phyloP scores from a whole-genome alignment of 2,797 vertebrate genomes.

The Anabacerthia variegaticeps region DNA sequence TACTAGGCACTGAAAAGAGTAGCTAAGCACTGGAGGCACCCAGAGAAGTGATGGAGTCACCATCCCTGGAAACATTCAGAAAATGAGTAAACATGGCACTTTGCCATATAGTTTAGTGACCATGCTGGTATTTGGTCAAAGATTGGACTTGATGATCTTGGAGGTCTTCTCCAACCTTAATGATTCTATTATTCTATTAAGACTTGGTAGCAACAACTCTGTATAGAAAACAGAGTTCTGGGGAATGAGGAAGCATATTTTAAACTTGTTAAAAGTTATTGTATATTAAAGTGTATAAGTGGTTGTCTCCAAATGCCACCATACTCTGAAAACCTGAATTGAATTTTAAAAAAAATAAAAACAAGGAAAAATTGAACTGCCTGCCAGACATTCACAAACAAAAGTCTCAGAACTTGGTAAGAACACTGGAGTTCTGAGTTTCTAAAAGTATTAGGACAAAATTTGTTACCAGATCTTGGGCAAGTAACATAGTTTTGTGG shows the following conservation, averaged over 20 bases:
- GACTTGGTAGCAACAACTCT: neutral
- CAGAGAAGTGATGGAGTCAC: neutral
- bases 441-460: neutral
- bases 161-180: neutral
- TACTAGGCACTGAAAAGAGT: neutral
- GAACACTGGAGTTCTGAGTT: neutral
- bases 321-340: neutral
- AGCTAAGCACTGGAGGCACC: neutral
- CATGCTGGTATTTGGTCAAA: neutral
- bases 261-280: neutral
- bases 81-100: fast-evolving
- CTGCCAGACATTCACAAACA: neutral
- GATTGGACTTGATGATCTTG: neutral
- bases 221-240: neutral
- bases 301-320: neutral
- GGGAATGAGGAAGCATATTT: neutral
- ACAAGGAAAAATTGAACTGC: neutral
- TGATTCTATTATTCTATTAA: neutral
- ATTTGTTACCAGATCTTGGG: neutral
- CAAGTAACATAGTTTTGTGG: neutral
- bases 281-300: neutral
- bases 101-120: neutral
- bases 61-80: neutral
- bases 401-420: neutral
- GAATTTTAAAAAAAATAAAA: neutral